These are phyloP conservation scores for Nomada fucata DNA, from an alignment of 2,888 invertebrate species.

Conservation along the genomic window DNA sequence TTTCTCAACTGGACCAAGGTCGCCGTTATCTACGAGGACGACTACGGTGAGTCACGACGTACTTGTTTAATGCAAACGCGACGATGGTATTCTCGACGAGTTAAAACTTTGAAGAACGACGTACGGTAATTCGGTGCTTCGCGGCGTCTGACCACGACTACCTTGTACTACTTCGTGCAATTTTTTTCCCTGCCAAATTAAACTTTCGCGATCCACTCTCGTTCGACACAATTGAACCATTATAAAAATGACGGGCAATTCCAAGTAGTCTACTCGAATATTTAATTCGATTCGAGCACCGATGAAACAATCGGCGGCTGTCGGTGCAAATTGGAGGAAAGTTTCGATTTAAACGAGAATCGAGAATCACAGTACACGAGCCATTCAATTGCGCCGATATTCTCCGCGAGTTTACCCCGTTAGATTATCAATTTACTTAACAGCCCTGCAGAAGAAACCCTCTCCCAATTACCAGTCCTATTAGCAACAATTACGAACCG, in stretches of 20 bases:
- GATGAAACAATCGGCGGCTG: neutral
- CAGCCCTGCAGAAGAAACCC: neutral
- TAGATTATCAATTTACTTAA: slow-evolving; percentile 32
- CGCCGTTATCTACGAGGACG: slow-evolving; percentile 92
- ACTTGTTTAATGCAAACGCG: neutral
- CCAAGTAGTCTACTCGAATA: neutral
- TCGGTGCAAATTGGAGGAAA: neutral
- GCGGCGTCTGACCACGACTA: no score
- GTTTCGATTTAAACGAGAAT: neutral
- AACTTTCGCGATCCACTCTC: no score
- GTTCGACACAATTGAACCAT: no score
- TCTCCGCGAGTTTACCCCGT: slow-evolving; percentile 9
- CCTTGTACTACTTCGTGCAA: no score
- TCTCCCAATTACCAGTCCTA: slow-evolving; percentile 18
- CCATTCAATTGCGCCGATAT: slow-evolving; percentile 22
- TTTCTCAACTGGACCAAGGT: slow-evolving; percentile 93
- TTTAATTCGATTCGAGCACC: slow-evolving; percentile 2
- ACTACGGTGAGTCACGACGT: slow-evolving; percentile 86
- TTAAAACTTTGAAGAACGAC: no score
- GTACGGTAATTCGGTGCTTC: no score
- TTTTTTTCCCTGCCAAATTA: no score
- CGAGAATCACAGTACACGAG: neutral
- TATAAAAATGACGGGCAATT: neutral
- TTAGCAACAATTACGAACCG: slow-evolving; percentile 41
- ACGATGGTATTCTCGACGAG: no score